A percentile compares a stretch with the other conserved stretches of the same genome.
Evolutionary conservation across 2,888 invertebrate genomes (phyloP).

Genomic region (Leptinotarsa peninsularis): DNA sequence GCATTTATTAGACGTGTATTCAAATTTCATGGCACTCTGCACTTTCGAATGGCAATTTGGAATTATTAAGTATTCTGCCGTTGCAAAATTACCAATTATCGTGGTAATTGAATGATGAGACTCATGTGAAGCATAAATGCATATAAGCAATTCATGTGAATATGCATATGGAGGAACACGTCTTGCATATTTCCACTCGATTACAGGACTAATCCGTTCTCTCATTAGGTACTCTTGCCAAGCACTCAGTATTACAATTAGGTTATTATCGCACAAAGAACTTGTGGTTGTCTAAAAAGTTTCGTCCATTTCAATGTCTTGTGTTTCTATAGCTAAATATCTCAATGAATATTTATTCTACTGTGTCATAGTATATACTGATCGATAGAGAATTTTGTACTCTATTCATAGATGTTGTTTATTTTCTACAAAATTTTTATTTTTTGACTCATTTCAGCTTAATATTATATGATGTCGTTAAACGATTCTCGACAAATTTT

Average conservation of each 20-base stretch:
- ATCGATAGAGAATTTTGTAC: no score
- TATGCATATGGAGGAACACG: constrained; percentile 29
- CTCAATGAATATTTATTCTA: no score
- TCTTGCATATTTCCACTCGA: constrained; percentile 32
- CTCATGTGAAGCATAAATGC: constrained; percentile 25
- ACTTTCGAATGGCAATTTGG: constrained; percentile 11
- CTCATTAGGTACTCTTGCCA: not conserved
- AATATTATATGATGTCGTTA: no score
- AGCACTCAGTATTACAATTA: constrained; percentile 15
- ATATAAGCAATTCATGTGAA: constrained; percentile 29
- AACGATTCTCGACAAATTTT: no score
- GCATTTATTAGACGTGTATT: no score
- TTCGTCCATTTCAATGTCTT: no score
- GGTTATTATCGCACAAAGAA: not conserved
- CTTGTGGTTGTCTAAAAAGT: not conserved
- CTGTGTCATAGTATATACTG: no score
- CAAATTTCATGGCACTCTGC: not conserved
- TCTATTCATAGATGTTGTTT: no score
- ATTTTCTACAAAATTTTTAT: no score
- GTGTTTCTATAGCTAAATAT: no score
- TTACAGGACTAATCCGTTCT: constrained; percentile 14
- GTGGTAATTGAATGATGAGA: constrained; percentile 16
- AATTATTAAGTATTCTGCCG: constrained; percentile 25
- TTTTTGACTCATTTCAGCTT: no score
- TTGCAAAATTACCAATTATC: constrained; percentile 31